These are phyloP conservation scores for Onthophagus taurus DNA, from an alignment of 1,140 invertebrate species.

Conservation along the genomic window DNA sequence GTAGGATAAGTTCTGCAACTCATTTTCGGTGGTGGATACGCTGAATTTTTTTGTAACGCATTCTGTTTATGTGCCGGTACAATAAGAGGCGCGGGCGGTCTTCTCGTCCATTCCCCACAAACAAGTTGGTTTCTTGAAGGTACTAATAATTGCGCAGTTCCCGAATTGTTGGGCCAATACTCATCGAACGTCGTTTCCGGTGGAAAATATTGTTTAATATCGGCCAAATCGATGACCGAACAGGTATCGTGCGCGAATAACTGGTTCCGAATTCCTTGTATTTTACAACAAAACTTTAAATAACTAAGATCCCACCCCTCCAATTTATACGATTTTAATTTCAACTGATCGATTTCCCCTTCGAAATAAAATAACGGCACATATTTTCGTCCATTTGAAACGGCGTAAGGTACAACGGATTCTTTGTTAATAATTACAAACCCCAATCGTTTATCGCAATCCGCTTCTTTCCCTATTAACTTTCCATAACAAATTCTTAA, in stretches of 20 bases:
- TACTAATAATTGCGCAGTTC: slow-evolving; percentile 54
- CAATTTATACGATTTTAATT: slow-evolving; percentile 71
- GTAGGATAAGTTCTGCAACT: no score
- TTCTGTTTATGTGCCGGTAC: not conserved
- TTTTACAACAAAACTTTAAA: slow-evolving; percentile 89
- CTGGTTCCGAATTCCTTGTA: slow-evolving; percentile 84
- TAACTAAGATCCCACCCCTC: slow-evolving; percentile 87
- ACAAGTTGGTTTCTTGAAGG: slow-evolving; percentile 46
- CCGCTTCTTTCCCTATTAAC: slow-evolving; percentile 53
- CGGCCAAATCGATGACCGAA: slow-evolving; percentile 76
- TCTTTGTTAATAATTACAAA: slow-evolving; percentile 92
- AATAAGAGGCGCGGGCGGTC: slow-evolving; percentile 35
- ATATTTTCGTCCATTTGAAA: slow-evolving; percentile 71
- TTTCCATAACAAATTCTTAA: slow-evolving; percentile 80
- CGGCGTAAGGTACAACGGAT: slow-evolving; percentile 86
- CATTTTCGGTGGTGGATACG: not conserved
- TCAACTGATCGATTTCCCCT: slow-evolving; percentile 82
- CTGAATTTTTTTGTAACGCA: not conserved
- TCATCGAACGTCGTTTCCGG: slow-evolving; percentile 81
- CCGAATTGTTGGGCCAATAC: slow-evolving; percentile 81
- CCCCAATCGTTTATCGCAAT: slow-evolving; percentile 72
- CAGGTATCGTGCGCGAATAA: slow-evolving; percentile 82
- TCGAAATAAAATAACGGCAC: slow-evolving; percentile 90
- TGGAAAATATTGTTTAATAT: slow-evolving; percentile 85
- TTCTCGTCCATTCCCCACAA: slow-evolving; percentile 53